Percentiles rank a stretch among this genome's conserved stretches.
These are phyloP conservation scores for Drosophila bifasciata DNA, from an alignment of 1,140 invertebrate species.

Conservation along the genomic window DNA sequence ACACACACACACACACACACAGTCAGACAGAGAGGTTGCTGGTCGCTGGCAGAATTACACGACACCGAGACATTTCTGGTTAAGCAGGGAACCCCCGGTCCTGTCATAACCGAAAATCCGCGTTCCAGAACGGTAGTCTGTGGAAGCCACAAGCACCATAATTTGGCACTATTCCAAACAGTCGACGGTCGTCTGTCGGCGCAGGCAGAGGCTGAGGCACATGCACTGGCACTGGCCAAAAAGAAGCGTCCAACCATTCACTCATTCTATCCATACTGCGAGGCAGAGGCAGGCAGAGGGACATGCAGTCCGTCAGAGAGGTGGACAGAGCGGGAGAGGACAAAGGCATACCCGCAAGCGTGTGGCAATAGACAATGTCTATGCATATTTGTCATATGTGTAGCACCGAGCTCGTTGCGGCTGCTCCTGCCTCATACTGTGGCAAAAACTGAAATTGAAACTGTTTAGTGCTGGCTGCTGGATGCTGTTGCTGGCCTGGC, in stretches of 20 bases:
- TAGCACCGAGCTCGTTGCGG: constrained; percentile 45
- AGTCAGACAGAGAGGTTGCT: constrained; percentile 3
- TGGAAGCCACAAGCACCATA: constrained; percentile 48
- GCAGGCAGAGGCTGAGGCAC: too few species aligned
- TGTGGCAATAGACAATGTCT: constrained; percentile 77
- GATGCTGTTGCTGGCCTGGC: constrained; percentile 12
- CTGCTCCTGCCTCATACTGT: constrained; percentile 7
- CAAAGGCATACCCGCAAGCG: constrained; percentile 58
- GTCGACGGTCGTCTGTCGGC: constrained; percentile 3
- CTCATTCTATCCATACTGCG: constrained; percentile 24
- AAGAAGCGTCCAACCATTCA: constrained; percentile 57
- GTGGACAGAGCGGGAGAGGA: constrained; percentile 41
- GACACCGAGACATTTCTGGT: constrained; percentile 36
- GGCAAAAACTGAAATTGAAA: constrained; percentile 69
- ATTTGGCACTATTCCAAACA: constrained; percentile 51
- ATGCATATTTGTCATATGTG: constrained; percentile 73
- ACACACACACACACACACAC: neutral
- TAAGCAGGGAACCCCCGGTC: constrained; percentile 6
- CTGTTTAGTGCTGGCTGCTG: constrained; percentile 53
- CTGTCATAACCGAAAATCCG: constrained; percentile 54
- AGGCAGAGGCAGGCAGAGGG: constrained; percentile 16
- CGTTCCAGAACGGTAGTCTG: constrained; percentile 36
- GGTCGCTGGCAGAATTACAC: constrained; percentile 53
- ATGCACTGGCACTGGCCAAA: constrained; percentile 21
- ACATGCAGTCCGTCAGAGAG: constrained; percentile 18